A percentile compares a stretch with the other conserved stretches of the same genome.
phyloP scores from a whole-genome alignment of 2,113 vertebrate species.

The Diphyllodes magnificus region DNA sequence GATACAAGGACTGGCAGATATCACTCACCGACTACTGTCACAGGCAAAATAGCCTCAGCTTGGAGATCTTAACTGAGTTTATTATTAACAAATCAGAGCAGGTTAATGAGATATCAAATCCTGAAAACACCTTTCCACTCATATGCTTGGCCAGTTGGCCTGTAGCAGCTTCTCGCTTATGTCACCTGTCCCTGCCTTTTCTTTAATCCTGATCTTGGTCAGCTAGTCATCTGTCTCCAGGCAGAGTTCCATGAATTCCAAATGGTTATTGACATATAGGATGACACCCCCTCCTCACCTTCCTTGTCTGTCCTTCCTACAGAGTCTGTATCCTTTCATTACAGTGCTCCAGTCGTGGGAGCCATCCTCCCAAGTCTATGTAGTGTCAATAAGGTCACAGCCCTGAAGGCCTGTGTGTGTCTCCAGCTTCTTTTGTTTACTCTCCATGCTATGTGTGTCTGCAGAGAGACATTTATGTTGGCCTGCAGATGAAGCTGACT shows the following conservation, averaged over 20 bases:
- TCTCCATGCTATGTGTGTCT: not conserved
- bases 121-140: not conserved
- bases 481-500: accelerated
- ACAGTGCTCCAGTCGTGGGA: not conserved
- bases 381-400: not conserved
- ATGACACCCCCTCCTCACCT: not conserved
- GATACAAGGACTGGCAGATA: not conserved
- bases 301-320: not conserved
- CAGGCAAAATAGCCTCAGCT: not conserved
- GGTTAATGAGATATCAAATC: not conserved
- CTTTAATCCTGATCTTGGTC: not conserved
- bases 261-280: not conserved
- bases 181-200: not conserved
- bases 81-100: not conserved
- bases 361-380: accelerated
- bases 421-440: not conserved
- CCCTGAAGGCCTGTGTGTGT: too few species aligned
- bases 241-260: not conserved
- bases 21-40: accelerated
- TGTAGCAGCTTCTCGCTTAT: not conserved
- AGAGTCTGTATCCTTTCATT: not conserved
- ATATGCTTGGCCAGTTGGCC: too few species aligned
- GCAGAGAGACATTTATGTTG: not conserved
- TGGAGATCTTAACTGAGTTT: not conserved
- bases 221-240: not conserved